Evolutionary conservation across 2,113 vertebrate species (phyloP), one percentile per base, ranked within the genome.

Genomic region (Siphamia tubifer): DNA sequence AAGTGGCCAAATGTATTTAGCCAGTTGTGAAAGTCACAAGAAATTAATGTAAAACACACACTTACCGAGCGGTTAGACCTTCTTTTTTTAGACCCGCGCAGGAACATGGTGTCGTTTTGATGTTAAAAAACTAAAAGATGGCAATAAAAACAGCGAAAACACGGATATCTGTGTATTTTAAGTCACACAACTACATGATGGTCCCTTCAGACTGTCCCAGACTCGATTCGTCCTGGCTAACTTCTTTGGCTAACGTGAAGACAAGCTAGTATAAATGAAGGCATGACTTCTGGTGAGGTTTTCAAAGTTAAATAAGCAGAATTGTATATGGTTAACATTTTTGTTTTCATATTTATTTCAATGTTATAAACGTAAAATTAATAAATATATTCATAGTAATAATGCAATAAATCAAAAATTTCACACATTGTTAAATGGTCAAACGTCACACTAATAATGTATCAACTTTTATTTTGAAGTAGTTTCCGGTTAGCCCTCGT

Each of bases 61-160:
- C 93, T 90, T 55, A 94, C 93, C 86, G 88, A 82, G 52, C 91
- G 89, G 63, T 36, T 84, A 1, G 92, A 93, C 24, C 91, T 89
- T 67, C 92, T 91, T 76, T 93, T 93, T 76, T 90, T 93, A 6
- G 93, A 93, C 8, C 91, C 92, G 40, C 92, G 90, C 17, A 90
- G 79, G 79, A 93, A 94, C 93, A 94, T 94, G 27, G 12, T 31
- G 75, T 66, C 67, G 64, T 45, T 21, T 17, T 19, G 73, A 8
- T 6, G 27, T 56, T 56, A 1, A 60, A 32, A 48, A 72, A 49
- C 17, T 13, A 21, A 17, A 32, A 19, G 16, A 1, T 8, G 28
- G 45, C 47, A 0, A 4, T 24, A 19, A 3, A 1, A 0, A 5
- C 0, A 3, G n/a, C 2, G 21, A 6, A n/a, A 27, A 19, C 7